phyloP scores from a whole-genome alignment of 1,140 invertebrate genomes.

The Pseudachorutes palmiensis region DNA sequence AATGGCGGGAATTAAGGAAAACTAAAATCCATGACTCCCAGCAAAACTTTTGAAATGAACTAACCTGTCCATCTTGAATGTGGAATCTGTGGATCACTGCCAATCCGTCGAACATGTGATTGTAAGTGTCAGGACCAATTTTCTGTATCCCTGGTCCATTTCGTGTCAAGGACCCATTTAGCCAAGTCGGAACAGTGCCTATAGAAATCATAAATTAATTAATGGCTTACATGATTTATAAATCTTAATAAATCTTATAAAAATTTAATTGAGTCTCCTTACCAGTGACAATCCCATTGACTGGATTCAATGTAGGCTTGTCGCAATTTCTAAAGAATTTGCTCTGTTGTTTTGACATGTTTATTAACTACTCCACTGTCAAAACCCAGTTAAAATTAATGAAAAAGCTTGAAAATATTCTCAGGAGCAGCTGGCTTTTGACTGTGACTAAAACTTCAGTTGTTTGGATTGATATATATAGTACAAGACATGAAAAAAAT shows the following conservation, averaged over 20 bases:
- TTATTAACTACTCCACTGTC: no score
- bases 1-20: not conserved
- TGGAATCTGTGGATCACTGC: conserved; percentile 45
- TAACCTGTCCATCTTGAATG: conserved; percentile 38
- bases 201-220: not conserved
- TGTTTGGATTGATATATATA: no score
- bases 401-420: no score
- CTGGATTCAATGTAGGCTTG: not conserved
- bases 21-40: no score
- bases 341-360: no score
- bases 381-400: no score
- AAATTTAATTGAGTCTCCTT: not conserved
- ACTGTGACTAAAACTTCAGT: no score
- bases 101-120: conserved; percentile 48
- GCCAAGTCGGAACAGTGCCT: conserved; percentile 66
- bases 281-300: not conserved
- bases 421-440: no score
- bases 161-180: conserved; percentile 66
- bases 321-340: conserved; percentile 9
- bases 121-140: conserved; percentile 43
- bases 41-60: conserved; percentile 7
- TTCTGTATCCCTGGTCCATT: conserved; percentile 71
- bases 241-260: not conserved
- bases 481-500: no score
- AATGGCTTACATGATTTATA: not conserved